Evolutionary conservation across 92 coral and sea anemone species (phyloP).

Genomic region (Parazoanthus swiftii): DNA sequence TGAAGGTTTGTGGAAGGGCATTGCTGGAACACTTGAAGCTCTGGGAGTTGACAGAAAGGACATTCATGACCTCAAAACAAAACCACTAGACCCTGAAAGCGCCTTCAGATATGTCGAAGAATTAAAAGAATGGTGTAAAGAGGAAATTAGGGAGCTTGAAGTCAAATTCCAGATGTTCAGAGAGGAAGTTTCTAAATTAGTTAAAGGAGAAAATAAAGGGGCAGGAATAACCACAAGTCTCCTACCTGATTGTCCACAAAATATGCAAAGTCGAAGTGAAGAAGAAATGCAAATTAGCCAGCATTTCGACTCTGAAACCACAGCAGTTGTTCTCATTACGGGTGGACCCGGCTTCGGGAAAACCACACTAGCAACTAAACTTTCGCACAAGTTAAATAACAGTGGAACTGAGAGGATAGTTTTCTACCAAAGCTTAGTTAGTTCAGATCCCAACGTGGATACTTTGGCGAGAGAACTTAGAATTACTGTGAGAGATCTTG

Average conservation of each 20-base stretch:
- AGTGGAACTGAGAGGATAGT: neutral
- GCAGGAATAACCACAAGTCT: neutral
- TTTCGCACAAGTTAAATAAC: neutral
- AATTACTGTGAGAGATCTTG: neutral
- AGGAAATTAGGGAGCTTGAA: neutral
- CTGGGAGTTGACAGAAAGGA: neutral
- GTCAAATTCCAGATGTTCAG: neutral
- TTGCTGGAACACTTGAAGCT: neutral
- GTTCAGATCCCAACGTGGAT: neutral
- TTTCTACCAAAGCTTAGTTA: neutral
- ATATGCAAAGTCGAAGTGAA: constrained; percentile 3
- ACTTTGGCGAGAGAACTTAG: neutral
- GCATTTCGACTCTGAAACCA: neutral
- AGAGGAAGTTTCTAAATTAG: neutral
- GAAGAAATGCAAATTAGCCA: constrained; percentile 6
- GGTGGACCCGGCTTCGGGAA: neutral
- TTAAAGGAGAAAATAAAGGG: neutral
- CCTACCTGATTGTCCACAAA: constrained; percentile 1
- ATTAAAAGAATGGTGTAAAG: neutral
- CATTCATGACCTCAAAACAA: neutral
- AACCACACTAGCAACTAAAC: neutral
- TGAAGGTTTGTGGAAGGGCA: neutral
- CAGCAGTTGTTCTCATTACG: neutral
- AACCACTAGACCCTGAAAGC: neutral
- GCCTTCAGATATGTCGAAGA: neutral